Evolutionary conservation across 2,888 invertebrate species (phyloP), one percentile per base, ranked within the genome.

Genomic region (Timema podura): DNA sequence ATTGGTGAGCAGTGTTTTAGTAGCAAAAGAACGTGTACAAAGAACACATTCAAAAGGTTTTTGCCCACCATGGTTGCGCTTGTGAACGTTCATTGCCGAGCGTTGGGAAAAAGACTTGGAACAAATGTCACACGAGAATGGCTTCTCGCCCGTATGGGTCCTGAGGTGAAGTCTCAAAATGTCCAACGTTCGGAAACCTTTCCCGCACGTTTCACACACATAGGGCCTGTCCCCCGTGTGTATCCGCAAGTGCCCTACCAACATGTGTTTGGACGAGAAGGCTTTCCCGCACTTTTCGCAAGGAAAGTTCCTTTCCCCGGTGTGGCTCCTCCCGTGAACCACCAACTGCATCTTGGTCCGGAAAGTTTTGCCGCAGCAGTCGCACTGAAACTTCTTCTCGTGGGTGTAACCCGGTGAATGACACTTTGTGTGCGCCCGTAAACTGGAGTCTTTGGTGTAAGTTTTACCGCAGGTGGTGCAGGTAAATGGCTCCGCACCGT

Each of bases 401-500:
- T 80, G 78, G 9, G 80, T 78, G 68, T 51, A 71, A 45, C 57
- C 57, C 11, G 71, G 71, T 8, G 15, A 45, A 45, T 81, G 81
- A 0, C 81, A 75, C 65, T 81, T 81, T 1, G 79, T 76, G 73
- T 81, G 81, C 46, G 15, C 61, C 15, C 54, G 64, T 51, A 72
- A 66, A 2, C 48, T 49, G 8, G 61, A 65, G 16, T 65, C 66
- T 3, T n/a, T 48, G 30, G 51, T 82, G 75, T 87, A 74, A 54
- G 70, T 67, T 51, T 69, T 65, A 68, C 83, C 84, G 74, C 86
- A 86, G 61, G 82, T 82, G 72, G 84, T 83, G 75, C 86, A 86
- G 15, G 82, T 82, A 70, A 84, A 81, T 67, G 85, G 85, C 68
- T 84, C 83, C 67, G 82, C 80, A 69, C 84, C 84, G 30, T 83